phyloP scores from a whole-genome alignment of 1,140 invertebrate species.

The Drosophila nasuta region DNA sequence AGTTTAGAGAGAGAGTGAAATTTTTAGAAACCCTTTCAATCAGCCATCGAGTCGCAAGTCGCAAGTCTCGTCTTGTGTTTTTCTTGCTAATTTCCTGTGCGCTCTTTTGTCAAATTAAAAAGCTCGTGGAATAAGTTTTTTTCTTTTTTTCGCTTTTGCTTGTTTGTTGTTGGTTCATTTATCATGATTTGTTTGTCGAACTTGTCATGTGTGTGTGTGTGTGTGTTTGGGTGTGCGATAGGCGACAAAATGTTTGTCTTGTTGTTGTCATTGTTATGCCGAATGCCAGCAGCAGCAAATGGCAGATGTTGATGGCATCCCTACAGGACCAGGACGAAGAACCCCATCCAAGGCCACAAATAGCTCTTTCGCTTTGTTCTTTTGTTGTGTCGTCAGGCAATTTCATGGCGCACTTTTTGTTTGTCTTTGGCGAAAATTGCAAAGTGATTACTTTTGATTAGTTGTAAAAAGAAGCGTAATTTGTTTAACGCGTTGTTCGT shows the following conservation, averaged over 20 bases:
- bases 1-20: neutral
- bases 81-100: constrained; percentile 75
- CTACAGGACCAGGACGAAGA: neutral
- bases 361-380: constrained; percentile 52
- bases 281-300: constrained; percentile 72
- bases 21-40: constrained; percentile 68
- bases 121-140: constrained; percentile 57
- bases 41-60: constrained; percentile 30
- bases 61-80: constrained; percentile 60
- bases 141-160: constrained; percentile 37
- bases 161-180: constrained; percentile 77
- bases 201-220: constrained; percentile 45
- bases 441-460: constrained; percentile 84
- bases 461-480: constrained; percentile 82
- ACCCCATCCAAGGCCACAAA: neutral
- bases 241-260: constrained; percentile 76
- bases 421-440: constrained; percentile 77
- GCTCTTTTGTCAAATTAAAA: constrained; percentile 80
- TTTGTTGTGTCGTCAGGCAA: constrained; percentile 50
- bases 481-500: constrained; percentile 67
- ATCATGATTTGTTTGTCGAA: constrained; percentile 83
- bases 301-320: constrained; percentile 62
- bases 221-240: constrained; percentile 52
- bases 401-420: constrained; percentile 71
- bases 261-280: constrained; percentile 55